Conservation (phyloP, 1,140 invertebrate species). For the Plectrocnemia conspersa region DNA sequence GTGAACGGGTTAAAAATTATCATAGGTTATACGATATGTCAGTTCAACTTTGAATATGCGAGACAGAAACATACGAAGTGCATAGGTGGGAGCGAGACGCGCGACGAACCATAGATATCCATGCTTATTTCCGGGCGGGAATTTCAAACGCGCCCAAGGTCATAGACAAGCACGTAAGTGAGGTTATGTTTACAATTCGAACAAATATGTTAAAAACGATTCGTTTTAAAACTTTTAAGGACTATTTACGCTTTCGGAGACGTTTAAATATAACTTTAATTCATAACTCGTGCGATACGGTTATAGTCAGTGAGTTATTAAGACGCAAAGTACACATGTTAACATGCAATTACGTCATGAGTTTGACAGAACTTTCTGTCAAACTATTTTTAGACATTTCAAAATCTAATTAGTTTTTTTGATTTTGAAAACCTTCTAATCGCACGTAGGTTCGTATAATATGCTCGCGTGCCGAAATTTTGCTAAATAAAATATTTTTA, state of each 20-base stretch:
- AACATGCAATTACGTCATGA: conserved; percentile 22
- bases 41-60: too few species aligned
- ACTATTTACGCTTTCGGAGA: background rate
- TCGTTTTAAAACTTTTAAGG: background rate
- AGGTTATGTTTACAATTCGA: conserved; percentile 17
- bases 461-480: too few species aligned
- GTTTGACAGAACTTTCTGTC: conserved; percentile 29
- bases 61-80: too few species aligned
- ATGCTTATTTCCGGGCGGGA: conserved; percentile 10
- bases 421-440: too few species aligned
- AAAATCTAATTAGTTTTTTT: too few species aligned
- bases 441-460: too few species aligned
- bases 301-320: background rate
- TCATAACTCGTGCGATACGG: too few species aligned
- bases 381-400: too few species aligned
- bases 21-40: too few species aligned
- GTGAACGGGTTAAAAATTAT: too few species aligned
- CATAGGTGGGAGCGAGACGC: background rate
- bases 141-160: conserved; percentile 14
- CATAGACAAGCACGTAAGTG: background rate
- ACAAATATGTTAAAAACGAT: background rate
- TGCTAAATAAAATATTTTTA: too few species aligned
- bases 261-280: background rate
- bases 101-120: background rate
- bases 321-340: conserved; percentile 16